Evolutionary conservation across 2,113 vertebrate genomes (phyloP).

Genomic region (Fukomys damarensis): DNA sequence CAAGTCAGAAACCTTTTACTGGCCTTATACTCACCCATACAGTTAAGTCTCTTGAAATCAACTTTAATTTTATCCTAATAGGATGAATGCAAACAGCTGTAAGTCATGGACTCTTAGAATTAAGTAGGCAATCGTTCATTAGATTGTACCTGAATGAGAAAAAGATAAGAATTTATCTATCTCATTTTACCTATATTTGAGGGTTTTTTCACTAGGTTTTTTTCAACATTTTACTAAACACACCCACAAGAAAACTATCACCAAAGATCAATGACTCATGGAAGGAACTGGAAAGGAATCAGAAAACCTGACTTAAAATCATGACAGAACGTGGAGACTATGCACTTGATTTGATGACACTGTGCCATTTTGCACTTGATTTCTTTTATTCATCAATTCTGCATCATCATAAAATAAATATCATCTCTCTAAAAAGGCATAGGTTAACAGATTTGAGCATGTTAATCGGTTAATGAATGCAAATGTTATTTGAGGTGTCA

Average conservation of each 20-base stretch:
- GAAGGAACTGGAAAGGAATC: not conserved
- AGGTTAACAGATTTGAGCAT: constrained; percentile 34
- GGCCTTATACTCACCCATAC: not conserved
- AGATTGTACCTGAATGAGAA: not conserved
- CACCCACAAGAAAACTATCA: not conserved
- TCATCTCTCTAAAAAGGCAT: not conserved
- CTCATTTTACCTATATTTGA: not conserved
- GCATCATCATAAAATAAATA: constrained; percentile 15
- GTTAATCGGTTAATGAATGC: not conserved
- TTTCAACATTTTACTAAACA: constrained; percentile 28
- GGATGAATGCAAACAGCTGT: not conserved
- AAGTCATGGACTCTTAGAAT: not conserved
- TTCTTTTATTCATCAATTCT: constrained; percentile 32
- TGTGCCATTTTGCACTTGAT: not conserved
- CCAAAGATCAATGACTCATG: not conserved
- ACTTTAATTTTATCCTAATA: constrained; percentile 40
- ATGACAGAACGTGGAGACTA: not conserved
- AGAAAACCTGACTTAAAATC: not conserved
- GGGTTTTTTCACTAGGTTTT: not conserved
- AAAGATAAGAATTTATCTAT: not conserved
- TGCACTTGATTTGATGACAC: not conserved
- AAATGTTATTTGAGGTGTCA: not conserved
- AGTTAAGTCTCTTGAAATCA: constrained; percentile 40
- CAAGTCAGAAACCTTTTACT: constrained; percentile 18
- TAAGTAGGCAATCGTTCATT: not conserved